Base-by-base conservation (phyloP, 2,888 invertebrate genomes). In the Trachelus stipa region DNA sequence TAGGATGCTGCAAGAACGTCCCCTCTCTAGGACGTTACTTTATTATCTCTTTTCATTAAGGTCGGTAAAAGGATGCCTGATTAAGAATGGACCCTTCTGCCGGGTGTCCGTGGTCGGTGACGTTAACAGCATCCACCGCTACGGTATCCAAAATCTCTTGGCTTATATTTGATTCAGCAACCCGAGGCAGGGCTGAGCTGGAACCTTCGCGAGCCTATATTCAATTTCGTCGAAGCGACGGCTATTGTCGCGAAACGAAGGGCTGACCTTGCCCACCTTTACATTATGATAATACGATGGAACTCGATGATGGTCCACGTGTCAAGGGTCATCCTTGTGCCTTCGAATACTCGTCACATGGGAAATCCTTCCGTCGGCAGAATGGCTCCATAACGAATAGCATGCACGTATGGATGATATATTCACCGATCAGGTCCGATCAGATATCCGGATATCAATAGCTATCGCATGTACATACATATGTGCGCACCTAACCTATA, bases 101-200 rank as follows among this genome's bases (percentile, higher is more conserved):
- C 78, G 82, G 87, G 86, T 87, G 86, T 87, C 88, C 85, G 83
- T 85, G 85, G 84, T 84, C 85, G 86, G 87, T 86, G 87, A 88
- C 88, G 87, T 89, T 88, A 88, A 89, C 88, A 88, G 88, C 87
- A 83, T 83, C 85, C 85, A 83, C 86, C 83, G 84, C 80, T 34
- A 31, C 74, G 76, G 79, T 75, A 79, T 69, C 79, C 75, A 71
- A 79, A 81, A 68, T 71, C 83, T 84, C 85, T 84, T 81, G 81
- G 85, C 88, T 89, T 87, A 88, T 89, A 89, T 89, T 90, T 89
- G 88, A 90, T 90, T 90, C 89, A 89, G 87, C 86, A 85, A 82
- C 82, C 75, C 84, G 6, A 9, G 40, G 40, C 40, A 9, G 40
- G 40, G 15, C 40, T 23, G 40, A 56, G 23, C 85, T 82, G 88